Base-by-base conservation (phyloP, 1,140 invertebrate genomes). In the Temnothorax longispinosus region DNA sequence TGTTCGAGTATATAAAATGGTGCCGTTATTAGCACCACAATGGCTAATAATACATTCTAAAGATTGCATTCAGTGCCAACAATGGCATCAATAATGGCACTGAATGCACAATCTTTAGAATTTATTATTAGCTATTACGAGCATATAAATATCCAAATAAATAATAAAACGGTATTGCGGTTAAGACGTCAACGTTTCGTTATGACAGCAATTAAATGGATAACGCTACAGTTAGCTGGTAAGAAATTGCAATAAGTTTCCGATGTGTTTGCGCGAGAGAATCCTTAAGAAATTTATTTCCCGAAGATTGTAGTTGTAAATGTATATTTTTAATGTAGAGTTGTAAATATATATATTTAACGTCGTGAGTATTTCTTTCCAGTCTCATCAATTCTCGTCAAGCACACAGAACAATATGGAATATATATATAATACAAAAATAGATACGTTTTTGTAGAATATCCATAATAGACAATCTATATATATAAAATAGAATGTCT, bases 171-270 rank as follows among this genome's bases (percentile, higher is more conserved):
- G 41, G 0, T 58, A 77, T 32, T 10, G 18, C 10, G 56, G 5
- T 32, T 15, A 60, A 64, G 5, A 41, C 13, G 3, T 41, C 0
- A 38, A 27, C 15, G 10, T 10, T 77, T 60, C 10, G 41, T 18
- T 62, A 10, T 10, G 3, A 18, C 41, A 47, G 27, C 35, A 65
- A 78, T 78, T 78, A 78, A 78, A 47, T 64, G 15, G 10, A 18
- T 78, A 78, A 11, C 6, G 27, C 11, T 65, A 35, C 50, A 50
- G 27, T 50, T 47, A 35, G 11, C 15, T 64, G 11, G 11, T 35
- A 78, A 65, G 27, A 78, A 78, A 78, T 47, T 78, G 41, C 27
- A 77, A 64, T 10, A 15, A 77, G 18, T 47, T 47, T 35, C 27
- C 13, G 56, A 64, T 38, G 7, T 64, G 41, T 35, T 6, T 64